Percentiles rank a stretch among this genome's conserved stretches.
Conservation (phyloP, 2,113 vertebrate species). For the Chrysemys picta region DNA sequence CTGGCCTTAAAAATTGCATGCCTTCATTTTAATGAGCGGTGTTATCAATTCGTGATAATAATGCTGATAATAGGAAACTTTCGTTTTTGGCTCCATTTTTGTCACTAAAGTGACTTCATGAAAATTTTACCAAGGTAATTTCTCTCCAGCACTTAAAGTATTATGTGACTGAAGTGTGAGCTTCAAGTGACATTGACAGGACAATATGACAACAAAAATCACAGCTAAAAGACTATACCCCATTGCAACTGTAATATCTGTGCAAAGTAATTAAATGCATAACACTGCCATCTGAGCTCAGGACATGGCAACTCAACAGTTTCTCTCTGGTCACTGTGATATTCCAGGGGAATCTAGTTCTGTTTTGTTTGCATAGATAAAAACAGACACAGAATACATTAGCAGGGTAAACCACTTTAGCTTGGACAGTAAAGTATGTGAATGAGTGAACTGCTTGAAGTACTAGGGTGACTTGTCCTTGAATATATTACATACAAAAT, state of each 20-base stretch:
- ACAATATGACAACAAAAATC: neutral
- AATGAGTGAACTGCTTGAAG: neutral
- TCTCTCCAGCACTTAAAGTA: neutral
- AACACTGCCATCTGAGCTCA: neutral
- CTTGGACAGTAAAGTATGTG: neutral
- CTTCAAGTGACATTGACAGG: neutral
- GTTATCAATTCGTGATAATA: neutral
- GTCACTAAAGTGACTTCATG: neutral
- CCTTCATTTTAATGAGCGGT: neutral
- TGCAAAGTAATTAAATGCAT: neutral
- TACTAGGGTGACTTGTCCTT: neutral
- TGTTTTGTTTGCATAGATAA: neutral
- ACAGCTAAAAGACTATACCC: neutral
- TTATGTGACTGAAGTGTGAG: neutral
- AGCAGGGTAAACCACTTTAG: neutral
- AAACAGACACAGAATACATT: neutral
- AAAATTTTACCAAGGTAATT: neutral
- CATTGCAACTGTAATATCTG: rapidly evolving
- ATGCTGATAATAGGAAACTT: neutral
- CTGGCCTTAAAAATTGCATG: neutral
- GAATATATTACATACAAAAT: neutral
- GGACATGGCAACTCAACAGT: neutral
- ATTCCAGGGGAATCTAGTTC: neutral
- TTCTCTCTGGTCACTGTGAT: neutral
- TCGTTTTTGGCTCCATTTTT: neutral